phyloP scores from a whole-genome alignment of 2,888 invertebrate genomes.

The Villa cingulata region DNA sequence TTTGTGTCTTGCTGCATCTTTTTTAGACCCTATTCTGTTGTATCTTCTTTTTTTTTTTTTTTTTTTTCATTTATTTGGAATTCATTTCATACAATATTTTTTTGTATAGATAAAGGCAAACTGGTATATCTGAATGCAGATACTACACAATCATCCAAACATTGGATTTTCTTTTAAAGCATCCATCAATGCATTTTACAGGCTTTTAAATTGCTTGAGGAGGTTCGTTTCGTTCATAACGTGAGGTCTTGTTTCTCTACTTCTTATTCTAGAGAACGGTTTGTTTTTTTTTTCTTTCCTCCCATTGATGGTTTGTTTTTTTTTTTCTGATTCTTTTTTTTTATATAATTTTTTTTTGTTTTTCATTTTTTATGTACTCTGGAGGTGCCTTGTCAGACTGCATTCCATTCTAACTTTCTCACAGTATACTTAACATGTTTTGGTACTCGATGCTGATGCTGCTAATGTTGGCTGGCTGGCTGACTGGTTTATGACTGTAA shows the following conservation, averaged over 20 bases:
- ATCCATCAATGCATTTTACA: too few species aligned
- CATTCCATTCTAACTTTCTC: conserved; percentile 37
- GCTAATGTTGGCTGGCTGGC: conserved; percentile 4
- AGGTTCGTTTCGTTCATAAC: conserved; percentile 12
- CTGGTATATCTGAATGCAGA: not conserved
- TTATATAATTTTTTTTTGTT: conserved; percentile 3
- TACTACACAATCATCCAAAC: not conserved
- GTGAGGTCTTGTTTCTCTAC: conserved; percentile 10
- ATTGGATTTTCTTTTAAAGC: not conserved
- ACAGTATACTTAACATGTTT: conserved; percentile 21
- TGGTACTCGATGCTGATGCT: conserved; percentile 1
- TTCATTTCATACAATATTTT: not conserved
- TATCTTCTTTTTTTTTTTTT: not conserved
- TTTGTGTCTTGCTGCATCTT: too few species aligned
- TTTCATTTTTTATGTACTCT: conserved; percentile 16
- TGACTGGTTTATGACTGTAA: not conserved
- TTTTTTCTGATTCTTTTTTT: not conserved
- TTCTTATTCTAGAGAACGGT: not conserved
- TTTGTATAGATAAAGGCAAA: too few species aligned
- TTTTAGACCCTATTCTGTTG: not conserved
- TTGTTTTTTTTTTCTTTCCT: conserved; percentile 2
- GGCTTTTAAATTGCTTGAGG: not conserved
- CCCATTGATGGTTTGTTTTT: conserved; percentile 10
- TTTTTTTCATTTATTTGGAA: not conserved
- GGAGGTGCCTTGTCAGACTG: conserved; percentile 27